These are phyloP conservation scores for Rhizoglyphus robini DNA, from an alignment of 1,140 invertebrate species.

Conservation along the genomic window DNA sequence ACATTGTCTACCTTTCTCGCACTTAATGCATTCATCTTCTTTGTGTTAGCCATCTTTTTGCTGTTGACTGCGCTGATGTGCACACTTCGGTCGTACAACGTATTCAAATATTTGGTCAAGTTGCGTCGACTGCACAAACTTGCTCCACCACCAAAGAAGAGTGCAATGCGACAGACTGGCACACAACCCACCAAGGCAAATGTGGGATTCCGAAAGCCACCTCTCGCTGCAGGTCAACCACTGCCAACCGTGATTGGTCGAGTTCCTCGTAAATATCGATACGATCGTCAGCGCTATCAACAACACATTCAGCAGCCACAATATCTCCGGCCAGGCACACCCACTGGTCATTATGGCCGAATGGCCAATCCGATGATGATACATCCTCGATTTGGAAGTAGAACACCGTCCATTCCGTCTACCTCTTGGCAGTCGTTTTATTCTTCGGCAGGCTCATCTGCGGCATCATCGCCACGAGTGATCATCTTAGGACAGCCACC, in stretches of 20 bases:
- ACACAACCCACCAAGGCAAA: background rate
- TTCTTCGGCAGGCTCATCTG: background rate
- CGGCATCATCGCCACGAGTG: background rate
- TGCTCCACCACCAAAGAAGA: background rate
- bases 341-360: background rate
- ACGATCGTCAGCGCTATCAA: background rate
- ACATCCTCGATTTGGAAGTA: background rate
- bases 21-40: background rate
- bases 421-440: background rate
- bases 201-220: background rate
- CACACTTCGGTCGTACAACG: constrained; percentile 2
- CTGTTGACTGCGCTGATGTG: background rate
- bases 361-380: background rate
- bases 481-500: background rate
- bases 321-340: background rate
- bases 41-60: constrained; percentile 5
- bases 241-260: background rate
- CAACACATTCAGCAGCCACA: background rate
- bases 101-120: constrained; percentile 9
- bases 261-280: background rate
- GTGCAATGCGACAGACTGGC: background rate
- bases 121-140: background rate
- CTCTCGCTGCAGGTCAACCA: background rate
- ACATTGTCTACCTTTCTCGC: background rate
- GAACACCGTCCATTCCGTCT: background rate